Base-by-base conservation (phyloP, 2,113 vertebrate genomes). In the Alexandromys fortis region DNA sequence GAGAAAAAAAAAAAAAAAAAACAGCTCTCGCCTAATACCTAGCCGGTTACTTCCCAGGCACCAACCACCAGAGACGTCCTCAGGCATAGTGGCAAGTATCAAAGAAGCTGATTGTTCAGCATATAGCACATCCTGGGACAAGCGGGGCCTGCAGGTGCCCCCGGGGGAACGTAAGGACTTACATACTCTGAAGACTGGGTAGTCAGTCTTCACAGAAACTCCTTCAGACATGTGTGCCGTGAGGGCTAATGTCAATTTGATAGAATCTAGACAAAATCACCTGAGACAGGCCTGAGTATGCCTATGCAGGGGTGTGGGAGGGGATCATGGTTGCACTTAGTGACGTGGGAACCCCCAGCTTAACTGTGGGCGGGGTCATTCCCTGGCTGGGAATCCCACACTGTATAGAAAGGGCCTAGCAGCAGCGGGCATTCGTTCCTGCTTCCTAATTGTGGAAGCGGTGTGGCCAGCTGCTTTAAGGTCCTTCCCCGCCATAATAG, bases 91-190 rank as follows among this genome's bases (percentile, higher is more conserved):
- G 70, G 49, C 33, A 90, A 68, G 55, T 26, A 24, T 52, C 45
- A 45, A 89, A 52, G 30, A 58, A 45, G 26, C 77, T 38, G 12
- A 67, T 35, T 22, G 47, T 77, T 12, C 1, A 22, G 26, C 67
- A 3, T 0, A 26, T 4, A 22, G 33, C 67, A 3, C 0, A 26
- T 5, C 22, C 1, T 26, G 21, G 24, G 61, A 65, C 45, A 28
- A 58, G 77, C 87, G 22, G 81, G 58, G 9, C 76, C 12, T 33
- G 65, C 2, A 85, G 30, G 30, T 16, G 49, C 14, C 12, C 19
- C 0, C 55, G 16, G 55, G 33, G 52, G 12, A 47, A 45, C 52
- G 3, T 30, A 83, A 78, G 47, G 38, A 33, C 28, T 24, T n/a
- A 28, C 0, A 16, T 0, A 8, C 58, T 45, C 0, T 0, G 70